Evolutionary conservation across 1,140 invertebrate genomes (phyloP).

Genomic region (Dreissena rostriformis): DNA sequence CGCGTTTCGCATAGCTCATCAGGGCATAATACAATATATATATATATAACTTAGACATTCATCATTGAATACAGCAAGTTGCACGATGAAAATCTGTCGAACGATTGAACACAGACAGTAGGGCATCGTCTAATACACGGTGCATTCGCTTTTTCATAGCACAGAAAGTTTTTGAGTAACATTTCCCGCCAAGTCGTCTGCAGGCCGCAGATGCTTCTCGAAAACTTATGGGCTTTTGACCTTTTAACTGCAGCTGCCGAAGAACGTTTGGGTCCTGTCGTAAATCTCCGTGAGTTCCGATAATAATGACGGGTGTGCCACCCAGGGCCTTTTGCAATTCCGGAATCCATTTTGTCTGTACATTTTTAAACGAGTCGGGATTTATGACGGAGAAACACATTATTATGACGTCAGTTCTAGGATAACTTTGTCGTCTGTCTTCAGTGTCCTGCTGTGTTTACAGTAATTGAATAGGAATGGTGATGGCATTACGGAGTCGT

Average conservation of each 20-base stretch:
- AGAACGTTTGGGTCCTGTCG: conserved; percentile 61
- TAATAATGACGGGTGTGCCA: conserved; percentile 66
- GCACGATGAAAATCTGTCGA: not conserved
- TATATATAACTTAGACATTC: too few relatives aligned
- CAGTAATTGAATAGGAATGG: too few relatives aligned
- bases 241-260: conserved; percentile 46
- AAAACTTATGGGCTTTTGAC: conserved; percentile 55
- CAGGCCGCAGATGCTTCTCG: conserved; percentile 50
- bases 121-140: conserved; percentile 65
- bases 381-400: conserved; percentile 73
- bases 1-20: too few relatives aligned
- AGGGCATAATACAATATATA: too few relatives aligned
- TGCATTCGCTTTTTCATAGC: conserved; percentile 64
- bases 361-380: conserved; percentile 65
- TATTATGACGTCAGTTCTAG: conserved; percentile 70
- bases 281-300: conserved; percentile 71
- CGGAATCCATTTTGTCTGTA: conserved; percentile 70
- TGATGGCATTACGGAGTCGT: too few relatives aligned
- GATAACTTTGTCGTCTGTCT: conserved; percentile 54
- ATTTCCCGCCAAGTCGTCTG: conserved; percentile 57
- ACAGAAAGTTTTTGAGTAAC: conserved; percentile 81
- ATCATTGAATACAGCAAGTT: too few relatives aligned
- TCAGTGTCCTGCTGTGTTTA: not conserved
- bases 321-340: conserved; percentile 67
- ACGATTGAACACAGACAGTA: conserved; percentile 63